Conservation (phyloP, 2,113 vertebrate genomes). For the Leucosticte australis region DNA sequence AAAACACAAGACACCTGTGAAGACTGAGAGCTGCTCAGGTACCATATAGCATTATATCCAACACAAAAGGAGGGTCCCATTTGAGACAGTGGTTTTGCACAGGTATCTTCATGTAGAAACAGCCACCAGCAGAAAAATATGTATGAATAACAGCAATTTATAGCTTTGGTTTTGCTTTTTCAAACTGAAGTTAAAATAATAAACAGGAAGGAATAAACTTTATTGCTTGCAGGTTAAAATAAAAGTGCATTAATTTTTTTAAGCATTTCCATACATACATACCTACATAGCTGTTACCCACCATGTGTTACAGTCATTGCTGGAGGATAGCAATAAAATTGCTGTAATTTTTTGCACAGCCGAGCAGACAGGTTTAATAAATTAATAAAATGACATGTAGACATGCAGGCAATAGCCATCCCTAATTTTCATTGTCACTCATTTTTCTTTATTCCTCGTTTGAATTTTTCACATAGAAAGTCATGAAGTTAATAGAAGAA, state of each 20-base stretch:
- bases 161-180: not conserved
- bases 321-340: not conserved
- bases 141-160: not conserved
- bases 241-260: not conserved
- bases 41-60: not conserved
- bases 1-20: not conserved
- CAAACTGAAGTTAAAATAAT: not conserved
- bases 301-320: not conserved
- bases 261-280: not conserved
- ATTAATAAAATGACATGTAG: conserved; percentile 6
- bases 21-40: not conserved
- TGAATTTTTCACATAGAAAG: not conserved
- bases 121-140: not conserved
- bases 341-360: not conserved
- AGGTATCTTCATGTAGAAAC: not conserved
- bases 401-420: not conserved
- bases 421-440: not conserved
- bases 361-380: not conserved
- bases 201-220: not conserved
- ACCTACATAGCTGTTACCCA: not conserved
- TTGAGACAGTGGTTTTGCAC: not conserved
- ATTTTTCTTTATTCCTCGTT: not conserved
- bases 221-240: not conserved
- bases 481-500: not conserved
- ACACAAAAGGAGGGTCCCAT: not conserved